These are phyloP conservation scores for Xyrauchen texanus DNA, from an alignment of 2,113 vertebrate genomes.

Conservation along the genomic window DNA sequence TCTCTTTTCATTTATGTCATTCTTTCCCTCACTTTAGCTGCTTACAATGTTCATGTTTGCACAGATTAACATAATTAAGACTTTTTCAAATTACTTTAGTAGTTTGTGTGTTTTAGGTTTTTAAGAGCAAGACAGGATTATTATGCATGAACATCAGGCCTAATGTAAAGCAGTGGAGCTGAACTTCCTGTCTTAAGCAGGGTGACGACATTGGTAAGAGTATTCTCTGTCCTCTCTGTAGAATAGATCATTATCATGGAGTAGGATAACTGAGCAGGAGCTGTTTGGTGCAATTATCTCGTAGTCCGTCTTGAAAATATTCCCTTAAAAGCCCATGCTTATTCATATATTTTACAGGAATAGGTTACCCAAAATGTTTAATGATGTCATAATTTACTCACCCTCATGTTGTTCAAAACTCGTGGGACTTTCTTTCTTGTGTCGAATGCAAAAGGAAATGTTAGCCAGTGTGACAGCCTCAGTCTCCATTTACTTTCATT, in stretches of 20 bases:
- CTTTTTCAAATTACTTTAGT: conserved; percentile 62
- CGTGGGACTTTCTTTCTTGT: too few relatives aligned
- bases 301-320: neutral
- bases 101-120: conserved; percentile 61
- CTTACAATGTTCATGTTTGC: conserved; percentile 64
- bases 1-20: conserved; percentile 39
- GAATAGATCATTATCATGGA: conserved; percentile 15
- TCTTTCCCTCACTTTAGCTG: conserved; percentile 59
- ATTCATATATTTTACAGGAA: neutral
- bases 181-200: conserved; percentile 35
- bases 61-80: conserved; percentile 66
- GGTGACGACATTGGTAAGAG: conserved; percentile 43
- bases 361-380: neutral
- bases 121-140: conserved; percentile 57
- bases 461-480: too few relatives aligned
- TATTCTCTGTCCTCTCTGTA: conserved; percentile 22
- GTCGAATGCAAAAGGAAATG: too few relatives aligned
- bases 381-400: too few relatives aligned
- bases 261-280: neutral
- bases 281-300: neutral
- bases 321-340: neutral
- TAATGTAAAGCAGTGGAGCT: conserved; percentile 50
- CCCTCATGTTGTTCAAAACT: too few relatives aligned
- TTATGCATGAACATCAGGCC: conserved; percentile 54
- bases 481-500: too few relatives aligned